phyloP scores from a whole-genome alignment of 1,140 invertebrate species.

The Drosophila takahashii region DNA sequence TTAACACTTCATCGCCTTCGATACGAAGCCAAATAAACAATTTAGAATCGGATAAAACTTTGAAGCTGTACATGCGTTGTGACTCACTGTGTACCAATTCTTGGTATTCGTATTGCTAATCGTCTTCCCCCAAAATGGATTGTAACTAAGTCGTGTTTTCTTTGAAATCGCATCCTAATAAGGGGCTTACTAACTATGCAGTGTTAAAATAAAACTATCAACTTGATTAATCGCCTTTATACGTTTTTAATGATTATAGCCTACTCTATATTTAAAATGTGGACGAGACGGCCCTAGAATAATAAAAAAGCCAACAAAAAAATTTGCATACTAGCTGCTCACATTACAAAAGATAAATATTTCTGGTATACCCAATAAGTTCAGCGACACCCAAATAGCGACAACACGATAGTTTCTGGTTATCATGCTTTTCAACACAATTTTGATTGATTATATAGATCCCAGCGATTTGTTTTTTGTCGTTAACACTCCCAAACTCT shows the following conservation, averaged over 20 bases:
- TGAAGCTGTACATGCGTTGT: neutral
- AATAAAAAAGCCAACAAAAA: too few relatives aligned
- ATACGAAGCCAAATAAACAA: slow-evolving; percentile 24
- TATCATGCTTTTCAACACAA: slow-evolving; percentile 23
- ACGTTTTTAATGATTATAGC: too few relatives aligned
- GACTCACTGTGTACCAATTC: slow-evolving; percentile 25
- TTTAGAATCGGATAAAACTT: slow-evolving; percentile 16
- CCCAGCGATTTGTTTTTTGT: slow-evolving; percentile 14
- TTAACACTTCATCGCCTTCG: slow-evolving; percentile 27
- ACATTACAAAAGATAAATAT: neutral
- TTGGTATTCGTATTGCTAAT: slow-evolving; percentile 2
- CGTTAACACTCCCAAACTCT: slow-evolving; percentile 28
- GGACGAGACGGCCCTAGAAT: too few relatives aligned
- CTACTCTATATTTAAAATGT: too few relatives aligned
- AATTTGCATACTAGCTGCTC: too few relatives aligned
- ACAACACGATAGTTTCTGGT: neutral
- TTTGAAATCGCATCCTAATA: too few relatives aligned
- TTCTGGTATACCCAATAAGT: neutral
- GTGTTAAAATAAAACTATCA: too few relatives aligned
- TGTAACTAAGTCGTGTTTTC: neutral
- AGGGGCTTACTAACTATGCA: too few relatives aligned
- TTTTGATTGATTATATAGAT: slow-evolving; percentile 42
- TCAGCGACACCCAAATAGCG: neutral
- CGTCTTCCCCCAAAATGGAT: neutral
- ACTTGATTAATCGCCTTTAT: too few relatives aligned